These are phyloP conservation scores for Oxyura jamaicensis DNA, from an alignment of 2,113 vertebrate genomes.

Conservation along the genomic window DNA sequence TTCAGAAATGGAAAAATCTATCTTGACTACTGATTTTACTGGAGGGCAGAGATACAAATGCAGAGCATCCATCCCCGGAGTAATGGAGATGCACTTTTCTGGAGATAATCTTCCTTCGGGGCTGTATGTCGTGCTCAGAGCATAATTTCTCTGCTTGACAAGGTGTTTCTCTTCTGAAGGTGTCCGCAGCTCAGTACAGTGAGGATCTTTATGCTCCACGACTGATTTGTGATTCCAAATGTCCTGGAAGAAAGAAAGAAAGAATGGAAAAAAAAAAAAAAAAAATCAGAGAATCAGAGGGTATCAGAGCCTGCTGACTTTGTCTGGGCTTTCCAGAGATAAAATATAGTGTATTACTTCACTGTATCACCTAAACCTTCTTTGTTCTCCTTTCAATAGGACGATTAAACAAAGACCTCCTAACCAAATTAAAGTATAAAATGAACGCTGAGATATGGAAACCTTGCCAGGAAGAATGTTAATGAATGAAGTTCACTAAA, in stretches of 20 bases:
- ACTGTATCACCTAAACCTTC: slow-evolving; percentile 74
- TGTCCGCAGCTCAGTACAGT: slow-evolving; percentile 50
- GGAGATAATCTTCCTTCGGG: slow-evolving; percentile 24
- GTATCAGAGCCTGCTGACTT: slow-evolving; percentile 71
- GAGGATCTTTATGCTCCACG: slow-evolving; percentile 62
- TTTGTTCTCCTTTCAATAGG: slow-evolving; percentile 79
- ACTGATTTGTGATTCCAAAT: slow-evolving; percentile 67
- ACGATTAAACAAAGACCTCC: slow-evolving; percentile 80
- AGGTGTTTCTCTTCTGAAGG: slow-evolving; percentile 64
- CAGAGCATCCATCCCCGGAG: neutral
- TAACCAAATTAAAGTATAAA: slow-evolving; percentile 81
- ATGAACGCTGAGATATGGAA: slow-evolving; percentile 74
- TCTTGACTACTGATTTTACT: neutral
- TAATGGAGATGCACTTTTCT: slow-evolving; percentile 16
- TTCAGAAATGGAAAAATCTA: neutral
- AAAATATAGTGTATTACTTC: slow-evolving; percentile 75
- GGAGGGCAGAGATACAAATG: neutral
- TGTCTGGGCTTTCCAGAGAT: slow-evolving; percentile 75
- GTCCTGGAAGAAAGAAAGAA: slow-evolving; percentile 63
- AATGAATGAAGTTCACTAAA: slow-evolving; percentile 75
- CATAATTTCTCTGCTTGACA: slow-evolving; percentile 27
- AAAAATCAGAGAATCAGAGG: neutral
- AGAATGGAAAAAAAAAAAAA: neutral
- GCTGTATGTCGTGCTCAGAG: slow-evolving; percentile 11
- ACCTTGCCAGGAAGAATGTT: slow-evolving; percentile 70